Percentiles rank a stretch among this genome's conserved stretches.
These are phyloP conservation scores for Keiferia lycopersicella DNA, from an alignment of 2,888 invertebrate genomes.

Conservation along the genomic window DNA sequence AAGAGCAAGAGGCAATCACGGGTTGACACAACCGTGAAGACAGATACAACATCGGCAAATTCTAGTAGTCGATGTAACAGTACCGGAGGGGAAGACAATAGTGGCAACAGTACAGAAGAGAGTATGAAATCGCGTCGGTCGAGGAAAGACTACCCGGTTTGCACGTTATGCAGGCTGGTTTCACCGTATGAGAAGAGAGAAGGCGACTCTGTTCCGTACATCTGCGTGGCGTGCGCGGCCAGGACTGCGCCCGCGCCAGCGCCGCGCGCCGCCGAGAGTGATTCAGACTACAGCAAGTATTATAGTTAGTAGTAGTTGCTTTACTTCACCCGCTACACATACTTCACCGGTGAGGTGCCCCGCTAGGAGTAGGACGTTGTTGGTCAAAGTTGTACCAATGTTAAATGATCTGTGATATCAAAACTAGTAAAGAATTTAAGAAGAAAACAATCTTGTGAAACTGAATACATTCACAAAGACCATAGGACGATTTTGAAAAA, in stretches of 20 bases:
- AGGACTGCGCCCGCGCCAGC: slow-evolving; percentile 36
- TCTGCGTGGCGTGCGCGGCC: slow-evolving; percentile 47
- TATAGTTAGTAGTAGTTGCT: slow-evolving; percentile 80
- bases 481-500: no score
- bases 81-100: slow-evolving; percentile 52
- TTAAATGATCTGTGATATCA: no score
- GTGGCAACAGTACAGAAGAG: slow-evolving; percentile 53
- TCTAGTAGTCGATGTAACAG: slow-evolving; percentile 52
- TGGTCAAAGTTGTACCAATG: neutral
- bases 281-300: slow-evolving; percentile 81
- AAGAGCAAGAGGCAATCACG: slow-evolving; percentile 53
- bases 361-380: slow-evolving; percentile 12
- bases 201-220: slow-evolving; percentile 39
- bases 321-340: slow-evolving; percentile 53
- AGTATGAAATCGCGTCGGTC: slow-evolving; percentile 37
- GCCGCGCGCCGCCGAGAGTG: slow-evolving; percentile 55
- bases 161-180: slow-evolving; percentile 54
- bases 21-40: slow-evolving; percentile 38
- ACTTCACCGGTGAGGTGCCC: slow-evolving; percentile 46
- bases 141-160: slow-evolving; percentile 51
- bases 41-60: slow-evolving; percentile 42
- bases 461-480: no score
- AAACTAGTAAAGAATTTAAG: no score
- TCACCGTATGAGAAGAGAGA: slow-evolving; percentile 47
- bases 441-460: no score